Evolutionary conservation across 2,797 vertebrate species (phyloP).

Genomic region (Rhabdomys pumilio): DNA sequence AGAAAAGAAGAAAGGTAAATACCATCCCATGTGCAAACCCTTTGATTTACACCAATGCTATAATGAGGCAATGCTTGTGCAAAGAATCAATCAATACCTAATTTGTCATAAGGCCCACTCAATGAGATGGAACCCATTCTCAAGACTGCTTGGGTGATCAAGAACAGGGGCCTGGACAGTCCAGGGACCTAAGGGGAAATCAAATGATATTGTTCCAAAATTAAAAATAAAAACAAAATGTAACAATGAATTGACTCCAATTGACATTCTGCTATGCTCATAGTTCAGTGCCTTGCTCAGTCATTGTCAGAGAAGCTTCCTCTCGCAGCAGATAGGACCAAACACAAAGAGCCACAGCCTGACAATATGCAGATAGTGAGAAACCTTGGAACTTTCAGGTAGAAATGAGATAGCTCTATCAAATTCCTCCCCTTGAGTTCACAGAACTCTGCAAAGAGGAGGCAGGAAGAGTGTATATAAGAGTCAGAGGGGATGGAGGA

Average conservation of each 20-base stretch:
- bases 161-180: not conserved
- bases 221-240: not conserved
- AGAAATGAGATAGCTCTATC: not conserved
- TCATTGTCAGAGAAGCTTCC: not conserved
- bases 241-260: too few species aligned
- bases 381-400: not conserved
- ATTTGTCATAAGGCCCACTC: not conserved
- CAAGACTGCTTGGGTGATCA: not conserved
- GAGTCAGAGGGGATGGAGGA: not conserved
- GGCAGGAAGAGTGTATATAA: too few species aligned
- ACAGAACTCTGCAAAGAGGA: too few species aligned
- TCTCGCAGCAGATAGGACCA: not conserved
- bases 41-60: too few species aligned
- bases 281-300: too few species aligned
- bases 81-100: too few species aligned
- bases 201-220: not conserved
- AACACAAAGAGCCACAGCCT: not conserved
- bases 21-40: not conserved
- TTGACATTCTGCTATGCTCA: too few species aligned
- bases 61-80: too few species aligned
- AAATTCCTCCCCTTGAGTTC: not conserved
- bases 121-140: not conserved
- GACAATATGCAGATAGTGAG: not conserved
- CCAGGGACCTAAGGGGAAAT: not conserved
- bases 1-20: not conserved